Evolutionary conservation across 2,113 vertebrate species (phyloP), one percentile per base, ranked within the genome.

Genomic region (Malurus melanocephalus): DNA sequence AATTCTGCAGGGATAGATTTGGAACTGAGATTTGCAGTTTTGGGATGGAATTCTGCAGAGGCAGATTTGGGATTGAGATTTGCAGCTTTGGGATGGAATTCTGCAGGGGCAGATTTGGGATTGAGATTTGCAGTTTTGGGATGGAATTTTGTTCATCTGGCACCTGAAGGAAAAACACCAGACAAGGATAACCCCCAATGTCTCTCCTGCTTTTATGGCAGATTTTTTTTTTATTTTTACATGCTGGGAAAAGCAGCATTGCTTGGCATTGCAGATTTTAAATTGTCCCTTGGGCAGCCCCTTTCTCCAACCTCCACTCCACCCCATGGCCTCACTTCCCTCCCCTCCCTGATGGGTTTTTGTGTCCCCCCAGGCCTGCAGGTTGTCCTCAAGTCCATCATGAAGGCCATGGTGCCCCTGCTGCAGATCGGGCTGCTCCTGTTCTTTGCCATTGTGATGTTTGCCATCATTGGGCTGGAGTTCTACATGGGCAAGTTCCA

Each of bases 401-500:
- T 99, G 99, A 99, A 99, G 96, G 99, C 99, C 9, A 99, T 99
- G 99, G 98, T 99, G 6, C 99, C 99, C 9, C 96, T 99, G 85
- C 98, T 99, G 38, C 99, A 99, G 96, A 99, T 99, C 0, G 99
- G 99, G 82, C 93, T 99, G 94, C 98, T 99, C 28, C 98, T 99
- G 35, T 99, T 99, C 97, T 99, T 99, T 0, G 99, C 99, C 81
- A 99, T 99, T 26, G 98, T 99, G 95, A 99, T 99, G 99, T 99
- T 99, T 19, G 99, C 99, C 93, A 99, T 99, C 96, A 99, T 99
- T 0, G 99, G 99, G 32, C 97, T 99, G 61, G 99, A 99, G 95
- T 99, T 99, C 94, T 99, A 99, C 97, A 99, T 99, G 98, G 99
- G 99, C 64, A 99, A 99, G 67, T 99, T 99, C 93, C 99, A 99